Conservation (phyloP, 2,113 vertebrate genomes). For the Alouatta palliata region DNA sequence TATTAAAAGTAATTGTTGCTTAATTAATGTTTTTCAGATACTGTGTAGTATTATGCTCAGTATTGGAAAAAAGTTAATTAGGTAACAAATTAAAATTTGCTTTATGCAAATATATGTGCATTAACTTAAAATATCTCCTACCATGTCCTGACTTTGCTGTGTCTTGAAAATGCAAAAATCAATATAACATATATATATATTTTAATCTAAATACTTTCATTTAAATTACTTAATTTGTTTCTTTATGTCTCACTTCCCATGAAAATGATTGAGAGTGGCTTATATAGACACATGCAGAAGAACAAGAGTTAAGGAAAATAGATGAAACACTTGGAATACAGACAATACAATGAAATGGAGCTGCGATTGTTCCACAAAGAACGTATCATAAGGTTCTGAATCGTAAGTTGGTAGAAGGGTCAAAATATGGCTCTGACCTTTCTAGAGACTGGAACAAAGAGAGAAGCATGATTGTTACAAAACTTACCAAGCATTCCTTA, state of each 20-base stretch:
- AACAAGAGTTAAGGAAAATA: background rate
- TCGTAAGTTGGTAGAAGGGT: background rate
- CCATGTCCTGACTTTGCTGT: background rate
- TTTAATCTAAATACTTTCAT: background rate
- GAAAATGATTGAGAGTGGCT: background rate
- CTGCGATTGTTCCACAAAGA: background rate
- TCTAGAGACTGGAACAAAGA: background rate
- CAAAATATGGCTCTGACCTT: background rate
- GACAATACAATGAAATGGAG: background rate
- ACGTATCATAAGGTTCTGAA: background rate
- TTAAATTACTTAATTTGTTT: background rate
- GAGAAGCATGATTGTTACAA: background rate
- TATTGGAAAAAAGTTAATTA: background rate
- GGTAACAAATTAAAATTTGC: background rate
- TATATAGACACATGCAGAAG: background rate
- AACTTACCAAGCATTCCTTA: background rate
- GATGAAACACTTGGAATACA: background rate
- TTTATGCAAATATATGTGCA: conserved; percentile 45
- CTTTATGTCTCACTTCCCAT: background rate
- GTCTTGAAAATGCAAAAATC: background rate
- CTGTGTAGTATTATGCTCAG: background rate
- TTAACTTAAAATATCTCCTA: conserved; percentile 43
- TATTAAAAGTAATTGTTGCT: background rate
- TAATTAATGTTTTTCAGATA: too few species aligned
- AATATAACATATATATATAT: conserved; percentile 41